A percentile compares a stretch with the other conserved stretches of the same genome.
These are phyloP conservation scores for Macrophya annulata DNA, from an alignment of 2,888 invertebrate species.

Conservation along the genomic window DNA sequence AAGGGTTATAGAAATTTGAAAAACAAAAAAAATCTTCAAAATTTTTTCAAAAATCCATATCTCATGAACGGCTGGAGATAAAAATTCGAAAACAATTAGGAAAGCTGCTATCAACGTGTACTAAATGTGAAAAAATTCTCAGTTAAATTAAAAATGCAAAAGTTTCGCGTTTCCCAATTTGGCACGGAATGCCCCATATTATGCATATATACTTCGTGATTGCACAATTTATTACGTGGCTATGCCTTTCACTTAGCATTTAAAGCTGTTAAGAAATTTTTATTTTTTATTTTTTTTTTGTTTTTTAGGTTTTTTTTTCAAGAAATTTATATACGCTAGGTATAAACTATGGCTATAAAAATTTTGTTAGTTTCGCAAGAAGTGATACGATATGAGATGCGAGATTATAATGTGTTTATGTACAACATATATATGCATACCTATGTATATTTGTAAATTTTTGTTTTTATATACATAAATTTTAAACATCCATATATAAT, in stretches of 20 bases:
- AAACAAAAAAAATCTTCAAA: no score
- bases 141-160: no score
- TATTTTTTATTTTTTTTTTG: no score
- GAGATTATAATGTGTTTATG: no score
- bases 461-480: not conserved
- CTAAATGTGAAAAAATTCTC: no score
- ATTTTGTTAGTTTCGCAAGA: not conserved
- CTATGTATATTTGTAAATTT: no score
- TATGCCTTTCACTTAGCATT: slow-evolving; percentile 24
- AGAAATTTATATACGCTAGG: not conserved
- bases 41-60: no score
- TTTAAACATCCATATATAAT: not conserved
- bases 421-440: not conserved
- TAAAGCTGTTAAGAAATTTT: not conserved
- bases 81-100: no score
- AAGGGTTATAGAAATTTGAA: no score
- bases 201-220: slow-evolving; percentile 15
- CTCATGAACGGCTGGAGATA: no score
- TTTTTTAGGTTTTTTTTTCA: not conserved
- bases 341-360: not conserved
- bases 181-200: not conserved
- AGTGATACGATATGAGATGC: not conserved
- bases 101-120: no score
- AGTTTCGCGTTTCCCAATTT: no score
- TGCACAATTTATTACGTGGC: slow-evolving; percentile 27